A percentile compares a stretch with the other conserved stretches of the same genome.
Conservation (phyloP, 2,113 vertebrate genomes). For the Pyrgilauda ruficollis region DNA sequence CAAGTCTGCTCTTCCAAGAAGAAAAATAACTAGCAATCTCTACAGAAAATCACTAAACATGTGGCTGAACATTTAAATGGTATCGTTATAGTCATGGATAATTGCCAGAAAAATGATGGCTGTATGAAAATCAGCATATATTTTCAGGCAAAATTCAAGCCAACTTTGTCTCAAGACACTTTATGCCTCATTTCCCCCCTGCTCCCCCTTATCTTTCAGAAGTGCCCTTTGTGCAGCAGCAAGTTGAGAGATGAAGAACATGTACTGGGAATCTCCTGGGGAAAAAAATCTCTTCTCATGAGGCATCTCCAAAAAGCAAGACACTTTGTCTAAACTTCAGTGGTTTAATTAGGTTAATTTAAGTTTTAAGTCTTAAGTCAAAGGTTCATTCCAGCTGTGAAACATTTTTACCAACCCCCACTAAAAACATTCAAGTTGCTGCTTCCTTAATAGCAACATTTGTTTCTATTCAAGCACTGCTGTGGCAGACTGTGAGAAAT, state of each 20-base stretch:
- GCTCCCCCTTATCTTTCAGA: not conserved
- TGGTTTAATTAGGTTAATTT: conserved; percentile 14
- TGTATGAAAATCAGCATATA: not conserved
- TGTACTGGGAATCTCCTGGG: not conserved
- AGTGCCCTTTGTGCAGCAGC: not conserved
- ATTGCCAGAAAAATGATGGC: not conserved
- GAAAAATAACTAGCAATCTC: not conserved
- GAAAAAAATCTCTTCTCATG: not conserved
- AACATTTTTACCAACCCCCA: not conserved
- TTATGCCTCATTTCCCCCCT: not conserved
- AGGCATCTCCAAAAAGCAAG: not conserved
- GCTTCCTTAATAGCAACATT: not conserved
- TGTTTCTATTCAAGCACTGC: not conserved
- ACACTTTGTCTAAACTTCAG: not conserved
- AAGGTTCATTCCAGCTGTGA: not conserved
- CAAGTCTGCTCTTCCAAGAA: not conserved
- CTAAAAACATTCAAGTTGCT: not conserved
- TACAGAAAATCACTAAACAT: not conserved
- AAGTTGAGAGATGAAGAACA: not conserved
- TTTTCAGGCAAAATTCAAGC: not conserved
- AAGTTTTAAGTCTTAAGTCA: conserved; percentile 5
- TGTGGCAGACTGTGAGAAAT: conserved; percentile 27
- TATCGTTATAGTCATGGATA: not conserved
- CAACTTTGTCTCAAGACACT: not conserved
- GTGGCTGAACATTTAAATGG: not conserved